phyloP scores from a whole-genome alignment of 2,888 invertebrate species.

The Abscondita cerata region DNA sequence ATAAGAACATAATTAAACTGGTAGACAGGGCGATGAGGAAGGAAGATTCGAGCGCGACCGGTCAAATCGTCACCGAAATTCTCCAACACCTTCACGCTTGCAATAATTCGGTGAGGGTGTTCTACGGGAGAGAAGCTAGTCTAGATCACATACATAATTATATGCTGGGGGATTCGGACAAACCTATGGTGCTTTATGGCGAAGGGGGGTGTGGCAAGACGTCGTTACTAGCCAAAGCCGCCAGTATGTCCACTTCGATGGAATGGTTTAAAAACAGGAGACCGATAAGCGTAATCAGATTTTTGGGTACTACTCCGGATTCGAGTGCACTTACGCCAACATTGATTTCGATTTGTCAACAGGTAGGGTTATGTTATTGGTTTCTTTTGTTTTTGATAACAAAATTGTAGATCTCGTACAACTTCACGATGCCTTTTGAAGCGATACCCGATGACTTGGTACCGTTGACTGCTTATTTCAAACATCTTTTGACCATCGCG shows the following conservation, averaged over 20 bases:
- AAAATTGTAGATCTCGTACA: conserved; percentile 82
- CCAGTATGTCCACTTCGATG: conserved; percentile 74
- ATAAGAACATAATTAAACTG: conserved; percentile 88
- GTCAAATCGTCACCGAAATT: conserved; percentile 92
- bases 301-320: conserved; percentile 96
- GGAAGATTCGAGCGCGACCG: conserved; percentile 92
- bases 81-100: conserved; percentile 95
- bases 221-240: conserved; percentile 90
- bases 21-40: conserved; percentile 96
- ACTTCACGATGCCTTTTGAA: conserved; percentile 89
- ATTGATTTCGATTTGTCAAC: conserved; percentile 93
- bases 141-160: conserved; percentile 80
- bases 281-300: conserved; percentile 88
- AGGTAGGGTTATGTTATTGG: too few relatives aligned
- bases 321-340: conserved; percentile 94
- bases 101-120: conserved; percentile 89
- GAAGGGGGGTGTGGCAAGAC: conserved; percentile 99
- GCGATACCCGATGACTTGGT: conserved; percentile 96
- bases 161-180: conserved; percentile 84
- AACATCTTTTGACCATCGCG: conserved; percentile 87
- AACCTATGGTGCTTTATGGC: conserved; percentile 91
- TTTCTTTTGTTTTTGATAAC: neutral
- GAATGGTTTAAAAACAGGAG: conserved; percentile 77
- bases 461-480: conserved; percentile 94
- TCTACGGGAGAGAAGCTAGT: conserved; percentile 91